Conservation (phyloP, 1,140 invertebrate species). For the Diachasma alloeum region DNA sequence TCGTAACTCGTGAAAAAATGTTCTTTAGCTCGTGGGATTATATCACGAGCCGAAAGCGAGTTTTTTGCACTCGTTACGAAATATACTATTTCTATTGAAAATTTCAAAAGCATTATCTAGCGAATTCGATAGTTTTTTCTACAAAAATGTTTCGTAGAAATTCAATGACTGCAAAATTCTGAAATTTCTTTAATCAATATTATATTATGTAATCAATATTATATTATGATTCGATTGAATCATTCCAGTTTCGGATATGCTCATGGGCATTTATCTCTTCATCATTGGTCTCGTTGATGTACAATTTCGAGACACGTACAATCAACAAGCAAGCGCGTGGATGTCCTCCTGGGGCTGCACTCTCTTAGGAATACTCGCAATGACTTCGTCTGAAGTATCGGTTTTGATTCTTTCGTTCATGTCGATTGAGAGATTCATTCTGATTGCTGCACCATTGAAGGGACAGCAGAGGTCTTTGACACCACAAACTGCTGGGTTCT, state of each 20-base stretch:
- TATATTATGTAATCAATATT: no score
- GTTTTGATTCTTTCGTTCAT: slow-evolving; percentile 80
- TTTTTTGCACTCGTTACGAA: no score
- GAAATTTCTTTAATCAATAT: no score
- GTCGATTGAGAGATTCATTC: slow-evolving; percentile 77
- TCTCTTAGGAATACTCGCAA: slow-evolving; percentile 71
- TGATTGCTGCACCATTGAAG: slow-evolving; percentile 74
- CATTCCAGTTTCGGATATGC: slow-evolving; percentile 73
- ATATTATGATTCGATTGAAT: neutral
- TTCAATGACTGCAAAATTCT: no score
- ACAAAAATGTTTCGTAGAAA: no score
- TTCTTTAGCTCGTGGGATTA: no score
- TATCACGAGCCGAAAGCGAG: no score
- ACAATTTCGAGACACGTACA: slow-evolving; percentile 72
- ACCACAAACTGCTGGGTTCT: slow-evolving; percentile 64
- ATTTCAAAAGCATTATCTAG: no score
- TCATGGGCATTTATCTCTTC: slow-evolving; percentile 82
- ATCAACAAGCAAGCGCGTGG: slow-evolving; percentile 72
- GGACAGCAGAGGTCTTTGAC: slow-evolving; percentile 68
- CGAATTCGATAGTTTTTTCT: no score
- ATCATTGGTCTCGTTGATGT: slow-evolving; percentile 75
- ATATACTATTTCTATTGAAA: no score
- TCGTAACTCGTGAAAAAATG: no score
- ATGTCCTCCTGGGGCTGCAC: slow-evolving; percentile 75
- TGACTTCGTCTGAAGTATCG: slow-evolving; percentile 77